Evolutionary conservation across 2,113 vertebrate species (phyloP).

Genomic region (Steatornis caripensis): DNA sequence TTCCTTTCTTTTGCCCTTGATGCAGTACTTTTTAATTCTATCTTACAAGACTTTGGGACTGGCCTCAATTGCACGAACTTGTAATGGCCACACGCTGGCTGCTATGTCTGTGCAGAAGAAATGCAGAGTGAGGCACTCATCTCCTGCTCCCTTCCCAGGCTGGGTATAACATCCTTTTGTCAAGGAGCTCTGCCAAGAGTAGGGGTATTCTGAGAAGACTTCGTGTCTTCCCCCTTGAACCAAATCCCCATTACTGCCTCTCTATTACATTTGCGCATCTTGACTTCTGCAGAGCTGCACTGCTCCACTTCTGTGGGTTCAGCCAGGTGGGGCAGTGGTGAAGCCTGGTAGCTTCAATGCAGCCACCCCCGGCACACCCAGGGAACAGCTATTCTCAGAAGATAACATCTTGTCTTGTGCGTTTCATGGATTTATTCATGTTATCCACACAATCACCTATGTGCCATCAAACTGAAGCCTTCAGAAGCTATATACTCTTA

Average conservation of each 20-base stretch:
- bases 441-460: background rate
- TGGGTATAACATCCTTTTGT: background rate
- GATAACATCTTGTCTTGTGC: background rate
- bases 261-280: background rate
- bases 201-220: background rate
- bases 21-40: background rate
- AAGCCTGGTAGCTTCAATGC: background rate
- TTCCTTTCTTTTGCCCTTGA: background rate
- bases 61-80: background rate
- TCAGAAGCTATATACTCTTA: background rate
- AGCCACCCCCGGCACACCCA: background rate
- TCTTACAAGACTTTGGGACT: background rate
- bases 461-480: background rate
- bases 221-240: background rate
- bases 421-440: background rate
- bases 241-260: background rate
- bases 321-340: background rate
- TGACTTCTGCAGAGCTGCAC: background rate
- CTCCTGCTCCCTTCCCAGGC: background rate
- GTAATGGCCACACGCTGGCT: background rate
- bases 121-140: rapidly evolving
- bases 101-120: background rate
- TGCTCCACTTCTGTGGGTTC: background rate
- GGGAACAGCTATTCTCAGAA: background rate
- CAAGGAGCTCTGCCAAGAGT: background rate